These are phyloP conservation scores for Netelia fuscicornis DNA, from an alignment of 2,888 invertebrate species.

Conservation along the genomic window DNA sequence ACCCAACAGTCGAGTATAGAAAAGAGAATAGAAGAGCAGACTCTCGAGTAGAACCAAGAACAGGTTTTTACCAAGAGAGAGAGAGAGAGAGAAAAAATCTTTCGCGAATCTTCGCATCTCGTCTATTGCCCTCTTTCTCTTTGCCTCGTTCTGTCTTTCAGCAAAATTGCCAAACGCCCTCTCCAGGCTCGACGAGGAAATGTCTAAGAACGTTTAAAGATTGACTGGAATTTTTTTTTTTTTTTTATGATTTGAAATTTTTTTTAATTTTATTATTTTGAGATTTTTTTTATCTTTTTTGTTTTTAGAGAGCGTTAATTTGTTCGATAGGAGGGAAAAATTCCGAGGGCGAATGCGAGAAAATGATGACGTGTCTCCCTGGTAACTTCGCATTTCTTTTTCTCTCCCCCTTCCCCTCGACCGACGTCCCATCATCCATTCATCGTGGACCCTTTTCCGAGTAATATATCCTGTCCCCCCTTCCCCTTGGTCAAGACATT, in stretches of 20 bases:
- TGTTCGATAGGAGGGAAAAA: conserved; percentile 32
- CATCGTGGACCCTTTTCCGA: conserved; percentile 55
- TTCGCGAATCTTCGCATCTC: conserved; percentile 60
- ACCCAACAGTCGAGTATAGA: neutral
- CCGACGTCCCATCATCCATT: conserved; percentile 46
- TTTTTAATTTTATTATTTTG: neutral
- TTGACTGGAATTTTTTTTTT: neutral
- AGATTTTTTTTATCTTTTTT: conserved; percentile 7
- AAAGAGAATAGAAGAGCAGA: conserved; percentile 29
- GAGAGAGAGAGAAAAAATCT: conserved; percentile 52
- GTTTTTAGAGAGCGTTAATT: neutral
- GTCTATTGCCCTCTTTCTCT: conserved; percentile 7
- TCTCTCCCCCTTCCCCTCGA: neutral
- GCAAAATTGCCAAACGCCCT: conserved; percentile 3
- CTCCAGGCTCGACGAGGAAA: neutral
- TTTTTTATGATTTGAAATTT: neutral
- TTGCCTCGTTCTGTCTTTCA: conserved; percentile 12
- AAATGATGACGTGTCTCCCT: conserved; percentile 43
- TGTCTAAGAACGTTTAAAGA: no score
- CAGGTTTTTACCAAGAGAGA: conserved; percentile 74
- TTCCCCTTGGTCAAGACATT: conserved; percentile 51
- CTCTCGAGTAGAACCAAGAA: conserved; percentile 60
- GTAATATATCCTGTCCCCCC: conserved; percentile 41
- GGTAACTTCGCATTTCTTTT: conserved; percentile 56
- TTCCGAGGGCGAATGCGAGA: conserved; percentile 17